Conservation (phyloP, 1,140 invertebrate species). For the Reticulitermes speratus region DNA sequence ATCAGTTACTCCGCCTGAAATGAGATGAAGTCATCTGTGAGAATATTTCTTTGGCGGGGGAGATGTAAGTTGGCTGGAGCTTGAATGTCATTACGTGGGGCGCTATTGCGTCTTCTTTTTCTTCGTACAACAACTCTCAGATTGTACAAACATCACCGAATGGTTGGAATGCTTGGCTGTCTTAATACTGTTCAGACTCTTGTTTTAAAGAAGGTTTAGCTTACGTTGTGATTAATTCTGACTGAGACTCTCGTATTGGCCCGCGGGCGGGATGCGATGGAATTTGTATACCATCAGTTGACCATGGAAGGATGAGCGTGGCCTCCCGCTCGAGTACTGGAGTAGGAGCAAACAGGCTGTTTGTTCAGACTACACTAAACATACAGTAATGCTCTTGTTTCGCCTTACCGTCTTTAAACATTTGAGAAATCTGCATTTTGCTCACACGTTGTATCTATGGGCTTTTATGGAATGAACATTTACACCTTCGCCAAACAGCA, state of each 20-base stretch:
- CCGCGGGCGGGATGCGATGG: not conserved
- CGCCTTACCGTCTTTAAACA: not conserved
- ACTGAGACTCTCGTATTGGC: not conserved
- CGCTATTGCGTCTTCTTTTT: too few species aligned
- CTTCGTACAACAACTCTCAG: too few species aligned
- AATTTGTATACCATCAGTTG: slow-evolving; percentile 1
- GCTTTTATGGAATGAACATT: too few species aligned
- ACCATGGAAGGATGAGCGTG: not conserved
- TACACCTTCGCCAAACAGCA: too few species aligned
- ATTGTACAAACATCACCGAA: too few species aligned
- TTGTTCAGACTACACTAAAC: not conserved
- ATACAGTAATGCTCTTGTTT: not conserved
- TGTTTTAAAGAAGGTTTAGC: not conserved
- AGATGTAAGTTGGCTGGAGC: too few species aligned
- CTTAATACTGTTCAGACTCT: not conserved
- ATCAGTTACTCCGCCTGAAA: too few species aligned
- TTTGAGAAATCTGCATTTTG: too few species aligned
- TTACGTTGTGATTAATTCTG: not conserved
- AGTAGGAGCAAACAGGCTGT: not conserved
- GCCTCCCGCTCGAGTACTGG: not conserved
- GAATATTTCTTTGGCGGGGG: too few species aligned
- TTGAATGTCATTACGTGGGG: too few species aligned
- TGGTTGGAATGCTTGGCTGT: not conserved
- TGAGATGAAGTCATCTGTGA: too few species aligned
- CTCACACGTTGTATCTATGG: too few species aligned